Evolutionary conservation across 1,140 invertebrate species (phyloP), one percentile per base, ranked within the genome.

Genomic region (Apis dorsata): DNA sequence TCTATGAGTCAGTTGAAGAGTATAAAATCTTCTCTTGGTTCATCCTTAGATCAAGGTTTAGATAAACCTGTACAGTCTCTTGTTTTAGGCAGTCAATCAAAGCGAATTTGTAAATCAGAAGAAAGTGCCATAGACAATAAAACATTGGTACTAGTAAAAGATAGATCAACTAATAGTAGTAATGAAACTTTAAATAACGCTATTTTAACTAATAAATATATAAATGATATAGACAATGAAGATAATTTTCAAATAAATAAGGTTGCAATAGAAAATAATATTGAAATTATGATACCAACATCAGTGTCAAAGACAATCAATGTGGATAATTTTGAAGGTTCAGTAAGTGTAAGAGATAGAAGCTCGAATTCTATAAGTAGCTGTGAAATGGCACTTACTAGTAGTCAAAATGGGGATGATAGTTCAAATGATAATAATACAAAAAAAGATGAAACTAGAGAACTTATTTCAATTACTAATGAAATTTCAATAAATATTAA

Each of bases 21-120:
- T 51, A 89, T 89, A 10, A 94, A 93, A 80, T 82, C 88, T 10
- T 85, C 91, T 17, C 90, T 95, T 7, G 92, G 94, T 15, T 94
- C 92, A 44, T 95, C 95, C 2, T 84, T 95, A 15, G 95, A 95
- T 88, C 94, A 94, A 79, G 94, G 94, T 13, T 80, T 95, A 8
- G 92, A 95, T 81, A 93, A 93, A 78, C 92, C 93, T 12, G 85
- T 92, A 53, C 91, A 92, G 55, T 86, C 88, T 3, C 73, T 87
- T 1, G 81, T 91, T 73, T 70, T 93, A 28, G 88, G 85, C 72
- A 92, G 75, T 65, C 89, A 91, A 65, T 93, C 89, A 3, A 94
- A 93, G 71, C 90, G 93, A 17, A 94, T 94, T 79, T 94, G 91
- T 53, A 94, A 94, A 78, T 94, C 93, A 2, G 93, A 94, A 84